phyloP scores from a whole-genome alignment of 35 echinoderm and acorn worm species.

The Anneissia japonica region DNA sequence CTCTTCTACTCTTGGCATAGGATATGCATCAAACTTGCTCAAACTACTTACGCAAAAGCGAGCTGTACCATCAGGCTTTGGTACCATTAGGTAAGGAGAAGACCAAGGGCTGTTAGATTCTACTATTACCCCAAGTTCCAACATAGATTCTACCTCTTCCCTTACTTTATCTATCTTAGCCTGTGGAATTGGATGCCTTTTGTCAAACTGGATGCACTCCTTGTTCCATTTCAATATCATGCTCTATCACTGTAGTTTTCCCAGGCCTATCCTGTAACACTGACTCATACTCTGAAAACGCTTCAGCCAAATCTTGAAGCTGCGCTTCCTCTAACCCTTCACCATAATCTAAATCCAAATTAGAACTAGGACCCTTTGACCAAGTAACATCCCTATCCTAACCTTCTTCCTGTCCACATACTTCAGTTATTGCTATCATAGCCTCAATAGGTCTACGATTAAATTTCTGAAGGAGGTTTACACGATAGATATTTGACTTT shows the following conservation, averaged over 20 bases:
- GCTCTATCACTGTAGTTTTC: slow-evolving; percentile 16
- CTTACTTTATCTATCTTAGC: neutral
- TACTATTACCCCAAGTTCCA: slow-evolving; percentile 5
- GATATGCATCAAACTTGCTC: too few relatives aligned
- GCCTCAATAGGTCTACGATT: slow-evolving; percentile 26
- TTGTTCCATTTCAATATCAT: slow-evolving; percentile 14
- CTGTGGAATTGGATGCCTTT: slow-evolving; percentile 34
- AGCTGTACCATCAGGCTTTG: neutral
- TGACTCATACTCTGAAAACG: neutral
- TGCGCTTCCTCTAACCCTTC: neutral
- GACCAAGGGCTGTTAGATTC: slow-evolving; percentile 10
- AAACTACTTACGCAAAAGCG: slow-evolving; percentile 4
- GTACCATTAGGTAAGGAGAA: neutral
- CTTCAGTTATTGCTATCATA: slow-evolving; percentile 20
- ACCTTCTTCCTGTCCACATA: slow-evolving; percentile 8
- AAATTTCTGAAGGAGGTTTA: neutral
- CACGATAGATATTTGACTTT: neutral
- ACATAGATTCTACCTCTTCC: slow-evolving; percentile 2
- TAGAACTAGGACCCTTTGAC: slow-evolving; percentile 13
- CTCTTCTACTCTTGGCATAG: too few relatives aligned
- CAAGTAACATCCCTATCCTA: slow-evolving; percentile 19
- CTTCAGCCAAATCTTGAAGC: neutral
- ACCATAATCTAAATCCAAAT: neutral
- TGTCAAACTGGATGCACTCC: slow-evolving; percentile 10
- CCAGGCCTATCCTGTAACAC: neutral